Evolutionary conservation across 2,888 invertebrate species (phyloP), one percentile per base, ranked within the genome.

Genomic region (Julus scandinavius): DNA sequence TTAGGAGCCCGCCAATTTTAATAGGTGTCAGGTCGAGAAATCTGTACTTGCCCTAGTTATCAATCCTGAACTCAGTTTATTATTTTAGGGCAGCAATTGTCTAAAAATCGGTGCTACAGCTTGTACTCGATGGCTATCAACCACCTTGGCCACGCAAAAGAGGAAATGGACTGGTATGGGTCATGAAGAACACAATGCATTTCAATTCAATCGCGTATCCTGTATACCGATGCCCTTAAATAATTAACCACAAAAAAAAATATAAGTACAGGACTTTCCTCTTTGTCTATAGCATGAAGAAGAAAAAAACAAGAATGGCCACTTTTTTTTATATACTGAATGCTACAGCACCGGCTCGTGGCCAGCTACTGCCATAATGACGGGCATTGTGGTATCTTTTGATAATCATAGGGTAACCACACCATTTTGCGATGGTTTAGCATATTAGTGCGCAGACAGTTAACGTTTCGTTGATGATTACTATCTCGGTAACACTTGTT

Each of bases 131-230:
- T 72, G 72, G 72, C 29, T 72, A 72, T 72, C 72, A 72, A 29
- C 72, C 72, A 72, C 11, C 17, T n/a, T 72, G 72, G 72, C 72
- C 20, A n/a, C 9, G 20, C n/a, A 29, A n/a, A 72, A 72, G 29
- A 72, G 72, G 72, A 72, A 72, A 72, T 72, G 72, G 72, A 72
- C 63, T 72, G 6, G 72, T 29, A 72, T 72, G 72, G 72, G 72
- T 72, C 72, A 72, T 20, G 29, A 29, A 72, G 72, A 72, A 29
- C 72, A 72, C 29, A 72, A 72, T n/a, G 11, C n/a, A 20, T 29
- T n/a, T 29, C 7, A 72, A 17, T n/a, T 72, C 29, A 72, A 72
- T 72, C n/a, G 29, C 29, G 72, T 9, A 72, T 72, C 72, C 72
- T 29, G 72, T 9, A 11, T n/a, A n/a, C n/a, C n/a, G n/a, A 72